Conservation (phyloP, 1,140 invertebrate genomes). For the Meloidogyne exigua region DNA sequence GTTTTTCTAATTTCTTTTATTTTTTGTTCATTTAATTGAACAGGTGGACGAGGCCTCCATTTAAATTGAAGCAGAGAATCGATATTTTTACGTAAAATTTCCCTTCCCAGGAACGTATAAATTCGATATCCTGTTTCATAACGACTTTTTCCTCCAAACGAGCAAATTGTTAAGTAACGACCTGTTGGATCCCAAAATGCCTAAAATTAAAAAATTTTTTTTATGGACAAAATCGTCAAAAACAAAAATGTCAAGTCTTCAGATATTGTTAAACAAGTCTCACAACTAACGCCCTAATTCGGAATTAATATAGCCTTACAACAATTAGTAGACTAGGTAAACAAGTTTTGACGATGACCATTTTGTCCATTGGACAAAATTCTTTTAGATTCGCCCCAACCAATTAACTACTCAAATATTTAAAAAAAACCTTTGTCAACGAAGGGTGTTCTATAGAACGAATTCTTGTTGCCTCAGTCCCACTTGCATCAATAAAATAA, state of each 20-base stretch:
- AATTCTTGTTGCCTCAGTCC: constrained; percentile 53
- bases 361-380: too few species aligned
- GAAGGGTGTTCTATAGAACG: constrained; percentile 59
- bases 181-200: constrained; percentile 97
- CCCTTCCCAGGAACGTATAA: constrained; percentile 86
- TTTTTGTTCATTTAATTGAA: constrained; percentile 74
- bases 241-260: not conserved
- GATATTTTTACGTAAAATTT: constrained; percentile 77
- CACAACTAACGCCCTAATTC: too few species aligned
- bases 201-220: constrained; percentile 37
- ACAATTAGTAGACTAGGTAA: too few species aligned
- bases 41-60: constrained; percentile 89
- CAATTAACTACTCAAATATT: too few species aligned
- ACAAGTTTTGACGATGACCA: too few species aligned
- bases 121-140: constrained; percentile 83
- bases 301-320: too few species aligned
- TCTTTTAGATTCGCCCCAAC: too few species aligned
- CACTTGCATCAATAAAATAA: constrained; percentile 58
- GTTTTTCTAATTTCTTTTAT: constrained; percentile 91
- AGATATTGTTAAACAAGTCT: not conserved
- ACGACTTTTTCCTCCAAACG: constrained; percentile 90
- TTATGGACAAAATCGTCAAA: constrained; percentile 1
- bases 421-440: constrained; percentile 53
- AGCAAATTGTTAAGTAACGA: constrained; percentile 90
- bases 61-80: constrained; percentile 89